Evolutionary conservation across 1,140 invertebrate species (phyloP).

Genomic region (Zaprionus nigranus): DNA sequence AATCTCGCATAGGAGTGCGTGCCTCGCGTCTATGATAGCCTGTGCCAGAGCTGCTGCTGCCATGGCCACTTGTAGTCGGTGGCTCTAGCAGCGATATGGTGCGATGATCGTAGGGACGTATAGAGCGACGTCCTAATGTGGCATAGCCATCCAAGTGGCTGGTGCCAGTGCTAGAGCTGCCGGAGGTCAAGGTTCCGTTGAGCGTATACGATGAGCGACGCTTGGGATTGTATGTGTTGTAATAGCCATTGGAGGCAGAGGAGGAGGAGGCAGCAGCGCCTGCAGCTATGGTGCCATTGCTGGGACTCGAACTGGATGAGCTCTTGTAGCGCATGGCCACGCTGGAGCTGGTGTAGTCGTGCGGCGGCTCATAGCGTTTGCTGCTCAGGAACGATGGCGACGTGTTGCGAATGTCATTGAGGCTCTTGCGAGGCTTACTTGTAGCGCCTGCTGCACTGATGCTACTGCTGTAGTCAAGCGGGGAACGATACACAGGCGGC

Average conservation of each 20-base stretch:
- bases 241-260: conserved; percentile 55
- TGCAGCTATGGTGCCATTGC: conserved; percentile 51
- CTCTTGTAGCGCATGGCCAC: conserved; percentile 75
- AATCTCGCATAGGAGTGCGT: conserved; percentile 70
- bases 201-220: conserved; percentile 77
- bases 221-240: conserved; percentile 82
- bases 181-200: conserved; percentile 63
- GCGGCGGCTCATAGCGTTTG: conserved; percentile 64
- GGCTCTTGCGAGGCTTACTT: conserved; percentile 76
- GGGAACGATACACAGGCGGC: conserved; percentile 75
- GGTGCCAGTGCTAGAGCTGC: conserved; percentile 40
- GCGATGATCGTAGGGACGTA: conserved; percentile 77
- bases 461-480: conserved; percentile 65
- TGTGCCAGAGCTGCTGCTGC: conserved; percentile 37
- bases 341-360: conserved; percentile 56
- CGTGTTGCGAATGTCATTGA: conserved; percentile 79
- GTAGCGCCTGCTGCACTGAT: conserved; percentile 38
- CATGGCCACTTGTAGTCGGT: conserved; percentile 39
- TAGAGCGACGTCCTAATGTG: conserved; percentile 75
- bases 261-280: neutral
- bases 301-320: conserved; percentile 77
- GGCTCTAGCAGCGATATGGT: conserved; percentile 79
- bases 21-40: conserved; percentile 65
- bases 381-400: conserved; percentile 73
- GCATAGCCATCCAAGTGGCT: conserved; percentile 76